Evolutionary conservation across 2,113 vertebrate genomes (phyloP).

Genomic region (Marmota monax): DNA sequence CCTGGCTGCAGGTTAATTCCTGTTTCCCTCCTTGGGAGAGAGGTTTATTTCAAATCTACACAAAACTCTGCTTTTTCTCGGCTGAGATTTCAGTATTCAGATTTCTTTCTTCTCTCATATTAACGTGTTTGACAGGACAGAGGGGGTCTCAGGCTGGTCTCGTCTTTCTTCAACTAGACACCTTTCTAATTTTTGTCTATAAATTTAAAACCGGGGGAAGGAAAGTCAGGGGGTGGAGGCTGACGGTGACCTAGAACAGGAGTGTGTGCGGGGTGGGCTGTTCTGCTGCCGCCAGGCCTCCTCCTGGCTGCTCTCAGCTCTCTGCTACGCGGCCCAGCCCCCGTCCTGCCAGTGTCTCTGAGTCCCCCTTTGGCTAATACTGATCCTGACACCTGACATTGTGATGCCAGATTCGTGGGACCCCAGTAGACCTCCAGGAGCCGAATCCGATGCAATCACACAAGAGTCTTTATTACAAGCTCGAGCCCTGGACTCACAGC

Average conservation of each 20-base stretch:
- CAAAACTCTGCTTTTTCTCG: neutral
- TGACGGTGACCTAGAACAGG: accelerated
- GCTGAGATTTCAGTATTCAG: neutral
- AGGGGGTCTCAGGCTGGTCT: neutral
- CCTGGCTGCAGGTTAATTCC: neutral
- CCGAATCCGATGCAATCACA: too few species aligned
- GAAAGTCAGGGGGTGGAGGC: neutral
- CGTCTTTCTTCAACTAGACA: neutral
- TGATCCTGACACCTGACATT: neutral
- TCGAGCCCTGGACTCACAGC: too few species aligned
- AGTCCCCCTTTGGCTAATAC: neutral
- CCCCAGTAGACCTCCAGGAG: too few species aligned
- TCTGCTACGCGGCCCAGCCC: neutral
- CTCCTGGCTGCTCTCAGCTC: neutral
- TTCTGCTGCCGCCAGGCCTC: neutral
- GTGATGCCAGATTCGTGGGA: too few species aligned
- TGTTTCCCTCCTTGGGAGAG: neutral
- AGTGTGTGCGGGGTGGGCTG: too few species aligned
- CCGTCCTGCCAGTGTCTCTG: neutral
- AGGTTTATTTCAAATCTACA: neutral
- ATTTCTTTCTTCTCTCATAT: neutral
- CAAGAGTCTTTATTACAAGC: too few species aligned
- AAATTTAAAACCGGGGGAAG: neutral
- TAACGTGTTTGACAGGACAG: neutral
- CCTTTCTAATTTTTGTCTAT: neutral